phyloP scores from a whole-genome alignment of 1,140 invertebrate species.

The Ditylenchus dipsaci region DNA sequence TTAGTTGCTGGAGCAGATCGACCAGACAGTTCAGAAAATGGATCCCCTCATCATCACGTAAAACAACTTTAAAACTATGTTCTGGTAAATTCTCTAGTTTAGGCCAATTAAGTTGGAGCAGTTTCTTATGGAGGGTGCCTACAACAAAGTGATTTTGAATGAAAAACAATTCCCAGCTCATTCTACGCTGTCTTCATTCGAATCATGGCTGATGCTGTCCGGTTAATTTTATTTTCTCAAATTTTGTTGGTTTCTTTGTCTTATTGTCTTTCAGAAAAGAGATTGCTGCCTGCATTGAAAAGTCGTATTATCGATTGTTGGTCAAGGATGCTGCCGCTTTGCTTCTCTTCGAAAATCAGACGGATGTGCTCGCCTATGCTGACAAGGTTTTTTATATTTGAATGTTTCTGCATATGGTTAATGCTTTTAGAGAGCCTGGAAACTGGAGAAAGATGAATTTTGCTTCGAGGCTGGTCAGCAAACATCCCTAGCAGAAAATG shows the following conservation, averaged over 20 bases:
- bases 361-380: slow-evolving; percentile 73
- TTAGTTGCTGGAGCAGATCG: slow-evolving; percentile 83
- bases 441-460: slow-evolving; percentile 71
- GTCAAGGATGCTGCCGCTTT: slow-evolving; percentile 80
- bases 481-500: slow-evolving; percentile 62
- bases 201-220: slow-evolving; percentile 65
- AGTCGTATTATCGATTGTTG: slow-evolving; percentile 85
- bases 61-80: no score
- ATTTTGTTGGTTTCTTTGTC: no score
- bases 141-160: slow-evolving; percentile 77
- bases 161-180: slow-evolving; percentile 90
- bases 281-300: slow-evolving; percentile 91
- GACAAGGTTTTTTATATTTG: slow-evolving; percentile 57
- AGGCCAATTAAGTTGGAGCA: slow-evolving; percentile 86
- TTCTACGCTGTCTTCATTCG: slow-evolving; percentile 96
- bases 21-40: slow-evolving; percentile 75
- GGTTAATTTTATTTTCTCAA: no score
- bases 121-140: slow-evolving; percentile 97
- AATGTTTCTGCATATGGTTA: no score
- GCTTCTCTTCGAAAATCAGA: slow-evolving; percentile 74
- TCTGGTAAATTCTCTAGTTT: no score
- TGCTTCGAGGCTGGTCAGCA: slow-evolving; percentile 62
- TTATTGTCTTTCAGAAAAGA: slow-evolving; percentile 66
- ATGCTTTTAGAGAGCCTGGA: slow-evolving; percentile 66
- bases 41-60: slow-evolving; percentile 86